These are phyloP conservation scores for Argyrosomus regius DNA, from an alignment of 2,797 vertebrate genomes.

Conservation along the genomic window DNA sequence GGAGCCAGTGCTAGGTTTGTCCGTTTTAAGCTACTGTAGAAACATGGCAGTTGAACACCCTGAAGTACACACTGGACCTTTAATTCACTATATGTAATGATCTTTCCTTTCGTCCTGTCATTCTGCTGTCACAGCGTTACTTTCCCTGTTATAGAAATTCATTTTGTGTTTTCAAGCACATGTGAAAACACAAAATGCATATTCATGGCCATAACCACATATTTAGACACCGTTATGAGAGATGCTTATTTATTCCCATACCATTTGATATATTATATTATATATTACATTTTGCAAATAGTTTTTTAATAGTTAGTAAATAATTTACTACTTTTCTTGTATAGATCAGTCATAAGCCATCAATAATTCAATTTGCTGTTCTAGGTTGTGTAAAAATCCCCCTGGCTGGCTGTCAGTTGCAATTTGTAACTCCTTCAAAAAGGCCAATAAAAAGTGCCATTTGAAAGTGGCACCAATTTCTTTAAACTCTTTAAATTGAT, in stretches of 20 bases:
- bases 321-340: neutral
- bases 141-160: neutral
- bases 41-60: no score
- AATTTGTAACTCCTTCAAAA: no score
- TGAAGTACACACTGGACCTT: no score
- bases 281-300: neutral
- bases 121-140: neutral
- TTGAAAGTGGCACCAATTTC: neutral
- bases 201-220: neutral
- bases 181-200: neutral
- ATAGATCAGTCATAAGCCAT: neutral
- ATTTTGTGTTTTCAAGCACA: no score
- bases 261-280: neutral
- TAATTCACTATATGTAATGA: neutral
- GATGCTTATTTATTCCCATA: neutral
- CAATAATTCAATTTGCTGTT: neutral
- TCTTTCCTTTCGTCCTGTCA: neutral
- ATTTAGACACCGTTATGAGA: neutral
- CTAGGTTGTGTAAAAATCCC: neutral
- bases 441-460: neutral
- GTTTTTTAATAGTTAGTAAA: neutral
- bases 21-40: no score
- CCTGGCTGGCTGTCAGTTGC: neutral
- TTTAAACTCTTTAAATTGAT: no score
- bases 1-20: no score